phyloP scores from a whole-genome alignment of 2,113 vertebrate species.

The Anolis carolinensis region DNA sequence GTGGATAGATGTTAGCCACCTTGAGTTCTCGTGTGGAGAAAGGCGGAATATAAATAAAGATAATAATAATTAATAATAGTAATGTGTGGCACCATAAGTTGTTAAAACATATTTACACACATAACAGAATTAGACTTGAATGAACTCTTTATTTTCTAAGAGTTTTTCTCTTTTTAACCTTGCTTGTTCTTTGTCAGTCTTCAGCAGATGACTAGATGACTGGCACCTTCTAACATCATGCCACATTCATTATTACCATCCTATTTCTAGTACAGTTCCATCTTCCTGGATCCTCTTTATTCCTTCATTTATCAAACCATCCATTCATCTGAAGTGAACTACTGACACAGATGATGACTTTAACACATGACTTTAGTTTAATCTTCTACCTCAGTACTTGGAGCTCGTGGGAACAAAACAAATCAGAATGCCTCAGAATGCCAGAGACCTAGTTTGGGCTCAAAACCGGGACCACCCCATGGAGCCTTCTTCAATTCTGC shows the following conservation, averaged over 20 bases:
- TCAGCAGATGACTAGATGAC: constrained; percentile 66
- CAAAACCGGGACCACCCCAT: no score
- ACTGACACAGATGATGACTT: constrained; percentile 50
- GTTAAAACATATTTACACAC: not conserved
- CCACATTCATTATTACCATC: constrained; percentile 68
- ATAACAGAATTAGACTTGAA: constrained; percentile 18
- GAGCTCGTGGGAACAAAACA: constrained; percentile 22
- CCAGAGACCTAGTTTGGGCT: no score
- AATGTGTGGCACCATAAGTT: no score
- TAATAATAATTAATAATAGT: no score
- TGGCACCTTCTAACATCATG: constrained; percentile 55
- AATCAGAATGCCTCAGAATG: no score
- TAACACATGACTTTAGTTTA: constrained; percentile 50
- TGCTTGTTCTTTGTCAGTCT: constrained; percentile 60
- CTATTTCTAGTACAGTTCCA: constrained; percentile 62
- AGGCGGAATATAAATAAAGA: no score
- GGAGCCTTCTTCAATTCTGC: no score
- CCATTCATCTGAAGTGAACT: constrained; percentile 55
- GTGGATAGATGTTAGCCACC: no score
- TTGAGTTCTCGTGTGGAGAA: no score
- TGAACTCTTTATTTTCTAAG: constrained; percentile 46
- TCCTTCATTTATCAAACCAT: constrained; percentile 57
- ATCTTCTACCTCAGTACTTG: constrained; percentile 53
- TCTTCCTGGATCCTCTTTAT: constrained; percentile 51
- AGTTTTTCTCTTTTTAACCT: constrained; percentile 62